Base-by-base conservation (phyloP, 2,113 vertebrate species). In the Asarcornis scutulata region DNA sequence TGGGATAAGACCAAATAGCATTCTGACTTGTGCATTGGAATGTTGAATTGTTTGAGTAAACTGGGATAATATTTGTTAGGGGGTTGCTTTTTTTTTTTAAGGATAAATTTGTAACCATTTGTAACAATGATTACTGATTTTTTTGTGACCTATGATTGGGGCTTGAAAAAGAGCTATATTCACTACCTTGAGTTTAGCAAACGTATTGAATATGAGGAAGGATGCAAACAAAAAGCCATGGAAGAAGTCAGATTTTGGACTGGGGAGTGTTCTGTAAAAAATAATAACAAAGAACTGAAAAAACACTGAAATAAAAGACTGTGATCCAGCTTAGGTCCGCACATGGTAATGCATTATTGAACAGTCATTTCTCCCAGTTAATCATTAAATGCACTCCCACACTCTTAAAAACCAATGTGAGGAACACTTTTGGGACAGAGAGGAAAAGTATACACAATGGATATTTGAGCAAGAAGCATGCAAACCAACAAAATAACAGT, bases 311-410 rank as follows among this genome's bases (percentile, higher is more conserved):
- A 91, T 84, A 90, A 94, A 92, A 95, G 46, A 90, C 83, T 80
- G 48, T 92, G 83, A 94, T 93, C 89, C 60, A 89, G 46, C 86
- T 91, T 91, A 74, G 42, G 38, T 93, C 88, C 80, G 86, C 86
- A 68, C 62, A 91, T 72, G 67, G 75, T 84, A 97, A 97, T 89
- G 74, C n/a, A 95, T 92, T 96, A 93, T 44, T 63, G 55, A 88
- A 87, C 36, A 88, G 94, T 86, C 69, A 84, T 76, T 93, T 94
- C 81, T 82, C 29, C 27, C 52, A 75, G 88, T 96, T 97, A 95
- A 95, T 96, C 53, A 91, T 95, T 96, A 86, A 42, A 59, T 73
- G 9, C 66, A 89, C 92, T 96, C 67, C 71, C 88, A 91, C 81
- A 67, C 26, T 95, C 81, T 94, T 91, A 91, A 95, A 96, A 94